Evolutionary conservation across 2,888 invertebrate species (phyloP).

Genomic region (Rotaria magnacalcarata): DNA sequence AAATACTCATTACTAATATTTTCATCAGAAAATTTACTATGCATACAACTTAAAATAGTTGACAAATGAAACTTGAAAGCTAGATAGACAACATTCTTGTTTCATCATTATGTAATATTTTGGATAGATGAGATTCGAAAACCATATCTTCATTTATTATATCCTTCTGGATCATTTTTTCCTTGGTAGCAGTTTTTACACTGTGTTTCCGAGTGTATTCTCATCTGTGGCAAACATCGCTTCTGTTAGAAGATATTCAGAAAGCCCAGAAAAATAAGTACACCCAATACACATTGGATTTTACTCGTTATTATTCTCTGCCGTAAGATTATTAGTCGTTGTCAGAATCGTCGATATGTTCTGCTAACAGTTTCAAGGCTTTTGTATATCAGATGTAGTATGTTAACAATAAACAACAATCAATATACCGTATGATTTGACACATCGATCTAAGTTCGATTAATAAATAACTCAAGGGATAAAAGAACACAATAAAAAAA

Average conservation of each 20-base stretch:
- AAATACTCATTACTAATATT: not conserved
- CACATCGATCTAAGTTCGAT: too few species aligned
- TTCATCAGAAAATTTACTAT: not conserved
- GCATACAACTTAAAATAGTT: too few species aligned
- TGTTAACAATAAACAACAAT: too few species aligned
- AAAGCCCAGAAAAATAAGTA: not conserved
- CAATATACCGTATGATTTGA: too few species aligned
- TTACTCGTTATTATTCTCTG: not conserved
- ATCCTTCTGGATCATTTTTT: not conserved
- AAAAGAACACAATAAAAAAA: too few species aligned
- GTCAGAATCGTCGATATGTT: not conserved
- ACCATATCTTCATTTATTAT: not conserved
- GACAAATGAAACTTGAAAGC: not conserved
- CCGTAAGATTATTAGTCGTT: not conserved
- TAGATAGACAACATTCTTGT: not conserved
- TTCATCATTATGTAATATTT: not conserved
- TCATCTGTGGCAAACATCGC: not conserved
- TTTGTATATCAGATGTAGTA: too few species aligned
- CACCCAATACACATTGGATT: not conserved
- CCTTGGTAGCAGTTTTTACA: not conserved
- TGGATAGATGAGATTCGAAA: too few species aligned
- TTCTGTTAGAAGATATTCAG: not conserved
- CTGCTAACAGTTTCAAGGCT: not conserved
- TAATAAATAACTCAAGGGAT: too few species aligned
- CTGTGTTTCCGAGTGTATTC: not conserved